Conservation (phyloP, 2,888 invertebrate species). For the Psylliodes chrysocephalus region DNA sequence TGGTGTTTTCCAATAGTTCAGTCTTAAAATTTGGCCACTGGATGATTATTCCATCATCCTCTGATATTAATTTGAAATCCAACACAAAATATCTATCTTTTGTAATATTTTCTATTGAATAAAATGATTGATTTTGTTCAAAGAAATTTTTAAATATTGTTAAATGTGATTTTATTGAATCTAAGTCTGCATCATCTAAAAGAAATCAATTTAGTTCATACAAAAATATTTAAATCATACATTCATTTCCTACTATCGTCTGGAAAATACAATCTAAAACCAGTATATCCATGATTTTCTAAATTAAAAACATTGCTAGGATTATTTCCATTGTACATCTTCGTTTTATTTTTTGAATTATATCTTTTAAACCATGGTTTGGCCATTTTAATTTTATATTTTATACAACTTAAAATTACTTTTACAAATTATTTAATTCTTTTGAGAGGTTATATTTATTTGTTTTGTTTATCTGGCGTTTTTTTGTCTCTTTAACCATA, state of each 20-base stretch:
- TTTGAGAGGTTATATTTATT: too few species aligned
- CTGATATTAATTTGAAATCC: constrained; percentile 68
- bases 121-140: constrained; percentile 63
- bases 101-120: constrained; percentile 70
- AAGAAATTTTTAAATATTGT: constrained; percentile 69
- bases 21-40: constrained; percentile 68
- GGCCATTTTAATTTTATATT: too few species aligned
- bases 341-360: constrained; percentile 12
- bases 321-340: constrained; percentile 23
- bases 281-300: constrained; percentile 59
- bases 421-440: too few species aligned
- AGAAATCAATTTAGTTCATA: constrained; percentile 51
- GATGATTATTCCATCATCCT: constrained; percentile 68
- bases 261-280: constrained; percentile 84
- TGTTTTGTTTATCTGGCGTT: too few species aligned
- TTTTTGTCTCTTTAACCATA: too few species aligned
- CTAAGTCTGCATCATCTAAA: constrained; percentile 39
- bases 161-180: constrained; percentile 62
- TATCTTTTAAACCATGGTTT: constrained; percentile 39
- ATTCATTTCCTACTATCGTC: constrained; percentile 63
- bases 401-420: too few species aligned
- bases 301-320: constrained; percentile 33
- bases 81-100: constrained; percentile 69
- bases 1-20: constrained; percentile 76
- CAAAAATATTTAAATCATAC: neutral